Percentiles rank a stretch among this genome's conserved stretches.
Conservation (phyloP, 2,113 vertebrate genomes). For the Cacatua alba region DNA sequence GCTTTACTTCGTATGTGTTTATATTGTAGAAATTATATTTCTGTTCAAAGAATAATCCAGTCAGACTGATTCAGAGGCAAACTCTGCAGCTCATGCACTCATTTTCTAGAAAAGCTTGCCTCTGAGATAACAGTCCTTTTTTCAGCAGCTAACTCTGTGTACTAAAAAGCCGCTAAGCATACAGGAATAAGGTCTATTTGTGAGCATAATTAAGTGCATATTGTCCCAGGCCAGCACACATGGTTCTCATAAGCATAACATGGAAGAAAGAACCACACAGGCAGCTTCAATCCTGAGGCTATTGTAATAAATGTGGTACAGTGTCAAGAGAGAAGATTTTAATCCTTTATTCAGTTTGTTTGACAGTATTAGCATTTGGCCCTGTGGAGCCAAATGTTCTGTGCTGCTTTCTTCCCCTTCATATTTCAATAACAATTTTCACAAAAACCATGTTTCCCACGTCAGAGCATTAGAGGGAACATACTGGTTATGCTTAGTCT, state of each 20-base stretch:
- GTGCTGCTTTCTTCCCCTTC: background rate
- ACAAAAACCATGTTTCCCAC: background rate
- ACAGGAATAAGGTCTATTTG: background rate
- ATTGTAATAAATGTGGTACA: background rate
- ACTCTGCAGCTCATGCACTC: background rate
- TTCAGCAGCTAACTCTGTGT: background rate
- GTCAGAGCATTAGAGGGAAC: background rate
- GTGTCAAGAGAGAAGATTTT: background rate
- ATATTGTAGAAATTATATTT: background rate
- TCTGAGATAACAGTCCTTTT: background rate
- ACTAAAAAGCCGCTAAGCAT: background rate
- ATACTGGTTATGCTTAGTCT: background rate
- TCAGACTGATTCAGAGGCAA: background rate
- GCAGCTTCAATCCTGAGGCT: background rate
- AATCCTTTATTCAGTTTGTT: background rate
- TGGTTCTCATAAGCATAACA: background rate
- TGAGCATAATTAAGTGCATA: background rate
- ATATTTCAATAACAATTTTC: conserved; percentile 18
- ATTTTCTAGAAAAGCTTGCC: background rate
- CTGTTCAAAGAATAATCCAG: background rate
- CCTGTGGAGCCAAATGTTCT: background rate
- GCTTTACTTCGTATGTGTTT: background rate
- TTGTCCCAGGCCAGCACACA: background rate
- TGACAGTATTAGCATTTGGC: background rate
- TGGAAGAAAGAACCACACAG: background rate